Evolutionary conservation across 2,888 invertebrate species (phyloP).

Genomic region (Cryptosula pallasiana): DNA sequence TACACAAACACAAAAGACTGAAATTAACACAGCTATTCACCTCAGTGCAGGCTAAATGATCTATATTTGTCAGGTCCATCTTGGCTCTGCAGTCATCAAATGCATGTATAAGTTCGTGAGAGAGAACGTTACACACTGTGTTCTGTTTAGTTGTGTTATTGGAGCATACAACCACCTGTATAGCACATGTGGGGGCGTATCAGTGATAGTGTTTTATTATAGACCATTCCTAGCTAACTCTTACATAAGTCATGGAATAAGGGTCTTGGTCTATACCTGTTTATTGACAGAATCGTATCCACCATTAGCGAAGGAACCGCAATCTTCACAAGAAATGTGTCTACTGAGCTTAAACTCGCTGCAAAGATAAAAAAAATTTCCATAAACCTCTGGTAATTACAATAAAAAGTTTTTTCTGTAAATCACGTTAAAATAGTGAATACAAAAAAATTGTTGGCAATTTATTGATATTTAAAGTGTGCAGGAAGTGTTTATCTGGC

Average conservation of each 20-base stretch:
- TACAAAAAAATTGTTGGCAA: too few species aligned
- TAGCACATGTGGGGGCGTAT: too few species aligned
- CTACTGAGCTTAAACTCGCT: conserved; percentile 76
- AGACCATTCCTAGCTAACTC: background rate
- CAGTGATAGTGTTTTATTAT: too few species aligned
- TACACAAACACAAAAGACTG: too few species aligned
- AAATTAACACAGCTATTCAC: conserved; percentile 40
- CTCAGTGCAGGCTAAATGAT: conserved; percentile 91
- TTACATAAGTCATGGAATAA: too few species aligned
- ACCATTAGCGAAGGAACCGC: conserved; percentile 75
- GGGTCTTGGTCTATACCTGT: too few species aligned
- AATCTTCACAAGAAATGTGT: conserved; percentile 87
- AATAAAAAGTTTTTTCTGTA: too few species aligned
- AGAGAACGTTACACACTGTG: conserved; percentile 60
- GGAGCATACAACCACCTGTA: conserved; percentile 81
- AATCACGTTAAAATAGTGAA: too few species aligned
- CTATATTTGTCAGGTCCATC: conserved; percentile 78
- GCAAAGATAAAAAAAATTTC: too few species aligned
- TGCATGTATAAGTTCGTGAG: conserved; percentile 94
- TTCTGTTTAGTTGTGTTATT: conserved; percentile 64
- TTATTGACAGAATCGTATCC: conserved; percentile 82
- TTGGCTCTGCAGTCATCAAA: conserved; percentile 87
- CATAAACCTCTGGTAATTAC: too few species aligned
- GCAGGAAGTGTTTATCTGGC: too few species aligned
- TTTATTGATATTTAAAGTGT: too few species aligned